Evolutionary conservation across 2,797 vertebrate genomes (phyloP), one percentile per base, ranked within the genome.

Genomic region (Mormyrops boulengeri): DNA sequence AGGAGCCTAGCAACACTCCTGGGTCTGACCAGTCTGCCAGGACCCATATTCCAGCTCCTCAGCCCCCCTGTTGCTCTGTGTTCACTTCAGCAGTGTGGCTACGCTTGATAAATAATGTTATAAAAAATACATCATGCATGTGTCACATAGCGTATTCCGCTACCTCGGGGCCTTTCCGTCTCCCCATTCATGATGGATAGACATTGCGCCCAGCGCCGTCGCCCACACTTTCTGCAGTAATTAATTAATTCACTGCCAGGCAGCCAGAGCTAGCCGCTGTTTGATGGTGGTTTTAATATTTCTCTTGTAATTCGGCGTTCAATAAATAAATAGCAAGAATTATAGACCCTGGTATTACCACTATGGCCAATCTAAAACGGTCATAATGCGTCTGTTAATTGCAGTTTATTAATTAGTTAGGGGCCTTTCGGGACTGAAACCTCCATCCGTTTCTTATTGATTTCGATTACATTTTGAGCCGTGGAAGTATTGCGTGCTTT

Each of bases 151-250:
- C 82, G 26, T 85, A 50, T 52, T 8, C 82, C 82, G 1, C 47
- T 49, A 85, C 26, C 85, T 41, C 52, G 52, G 34, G 85, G 52
- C 26, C 30, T 34, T 19, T 26, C 85, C 30, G 34, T n/a, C 53
- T 34, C 12, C 14, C 53, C 85, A 7, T 19, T 3, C 22, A 82
- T 53, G 88, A 85, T 34, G 55, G 87, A 88, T 88, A 30, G 87
- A 69, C 19, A 30, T 17, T 88, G 87, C 17, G 11, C 80, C 19
- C 69, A 44, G n/a, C 62, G 30, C 47, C 30, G n/a, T 26, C 55
- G 82, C 82, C 88, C 44, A 85, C 84, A 85, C 60, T 89, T 89
- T 62, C 88, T 57, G 55, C 80, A 85, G 30, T 85, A 30, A 66
- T 60, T 66, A 89, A 89, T 85, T 62, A 9, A 66, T 52, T 50